phyloP scores from a whole-genome alignment of 2,113 vertebrate species.

The Xenus cinereus region DNA sequence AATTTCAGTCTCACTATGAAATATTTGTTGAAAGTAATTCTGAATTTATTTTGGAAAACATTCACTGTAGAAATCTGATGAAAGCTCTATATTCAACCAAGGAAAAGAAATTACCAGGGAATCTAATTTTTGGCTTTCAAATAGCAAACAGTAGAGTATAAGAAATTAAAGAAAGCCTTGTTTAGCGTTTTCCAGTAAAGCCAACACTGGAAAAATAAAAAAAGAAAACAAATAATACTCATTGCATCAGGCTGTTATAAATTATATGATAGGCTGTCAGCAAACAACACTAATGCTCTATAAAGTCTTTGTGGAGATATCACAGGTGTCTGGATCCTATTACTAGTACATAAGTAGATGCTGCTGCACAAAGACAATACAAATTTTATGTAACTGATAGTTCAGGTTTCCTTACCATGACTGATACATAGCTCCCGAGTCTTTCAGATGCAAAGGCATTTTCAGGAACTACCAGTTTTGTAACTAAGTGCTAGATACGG shows the following conservation, averaged over 20 bases:
- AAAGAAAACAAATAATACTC: neutral
- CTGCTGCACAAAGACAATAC: neutral
- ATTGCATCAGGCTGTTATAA: neutral
- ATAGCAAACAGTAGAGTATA: neutral
- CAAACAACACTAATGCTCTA: neutral
- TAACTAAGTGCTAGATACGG: neutral
- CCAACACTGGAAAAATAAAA: neutral
- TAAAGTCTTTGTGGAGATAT: neutral
- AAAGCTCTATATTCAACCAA: neutral
- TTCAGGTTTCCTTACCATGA: neutral
- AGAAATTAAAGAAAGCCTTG: neutral
- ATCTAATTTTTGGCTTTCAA: neutral
- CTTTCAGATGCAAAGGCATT: neutral
- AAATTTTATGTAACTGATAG: neutral
- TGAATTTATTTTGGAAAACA: conserved; percentile 6
- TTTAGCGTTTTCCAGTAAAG: neutral
- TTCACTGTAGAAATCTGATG: neutral
- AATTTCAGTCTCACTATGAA: neutral
- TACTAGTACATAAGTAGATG: neutral
- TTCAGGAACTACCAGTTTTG: neutral
- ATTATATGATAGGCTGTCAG: neutral
- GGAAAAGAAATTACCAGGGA: neutral
- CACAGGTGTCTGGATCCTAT: neutral
- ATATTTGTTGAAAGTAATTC: conserved; percentile 15
- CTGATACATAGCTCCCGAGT: neutral